Evolutionary conservation across 2,888 invertebrate genomes (phyloP).

Genomic region (Agrochola litura): DNA sequence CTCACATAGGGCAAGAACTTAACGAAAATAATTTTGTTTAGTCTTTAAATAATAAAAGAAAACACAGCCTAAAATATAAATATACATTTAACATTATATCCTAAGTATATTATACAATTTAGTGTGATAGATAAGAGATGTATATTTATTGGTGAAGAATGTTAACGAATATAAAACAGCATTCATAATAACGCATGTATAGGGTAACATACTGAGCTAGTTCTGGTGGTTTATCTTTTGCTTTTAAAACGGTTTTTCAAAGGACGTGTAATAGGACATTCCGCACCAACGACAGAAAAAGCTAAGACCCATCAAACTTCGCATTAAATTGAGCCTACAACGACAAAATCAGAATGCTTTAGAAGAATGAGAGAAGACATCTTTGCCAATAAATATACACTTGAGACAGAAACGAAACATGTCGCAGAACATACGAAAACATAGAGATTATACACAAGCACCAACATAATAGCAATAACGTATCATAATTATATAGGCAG

Average conservation of each 20-base stretch:
- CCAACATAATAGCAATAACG: not conserved
- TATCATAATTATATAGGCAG: not conserved
- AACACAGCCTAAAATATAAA: conserved; percentile 67
- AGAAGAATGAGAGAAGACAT: conserved; percentile 1
- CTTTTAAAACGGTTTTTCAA: conserved; percentile 8
- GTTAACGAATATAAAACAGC: not conserved
- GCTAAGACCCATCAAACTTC: not conserved
- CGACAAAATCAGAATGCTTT: conserved; percentile 29
- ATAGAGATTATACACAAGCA: not conserved
- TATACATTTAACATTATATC: conserved; percentile 49
- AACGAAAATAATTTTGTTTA: conserved; percentile 69
- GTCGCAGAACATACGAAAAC: conserved; percentile 17
- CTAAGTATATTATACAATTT: conserved; percentile 36
- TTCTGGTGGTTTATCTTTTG: not conserved
- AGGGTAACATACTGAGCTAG: not conserved
- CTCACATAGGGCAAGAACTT: conserved; percentile 81
- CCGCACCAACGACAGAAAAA: not conserved
- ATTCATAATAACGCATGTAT: not conserved
- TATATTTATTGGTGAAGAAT: conserved; percentile 33
- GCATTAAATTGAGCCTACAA: conserved; percentile 34
- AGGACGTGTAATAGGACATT: not conserved
- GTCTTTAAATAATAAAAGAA: conserved; percentile 52
- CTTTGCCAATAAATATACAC: conserved; percentile 29
- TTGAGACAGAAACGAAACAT: conserved; percentile 10
- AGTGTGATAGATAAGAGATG: conserved; percentile 15